Conservation (phyloP, 2,113 vertebrate species). For the Aphyosemion australe region DNA sequence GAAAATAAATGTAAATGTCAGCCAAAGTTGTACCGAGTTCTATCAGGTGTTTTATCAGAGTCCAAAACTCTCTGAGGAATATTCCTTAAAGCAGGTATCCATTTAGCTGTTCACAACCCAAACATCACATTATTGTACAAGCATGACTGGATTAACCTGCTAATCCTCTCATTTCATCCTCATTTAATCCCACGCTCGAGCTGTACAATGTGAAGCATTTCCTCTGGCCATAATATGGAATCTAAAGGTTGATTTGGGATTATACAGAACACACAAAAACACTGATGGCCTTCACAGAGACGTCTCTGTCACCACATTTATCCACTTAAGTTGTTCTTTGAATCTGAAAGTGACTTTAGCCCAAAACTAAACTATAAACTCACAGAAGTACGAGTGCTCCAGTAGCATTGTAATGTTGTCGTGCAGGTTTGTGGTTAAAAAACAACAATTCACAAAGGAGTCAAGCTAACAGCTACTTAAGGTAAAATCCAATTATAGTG, state of each 20-base stretch:
- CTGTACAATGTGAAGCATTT: constrained; percentile 3
- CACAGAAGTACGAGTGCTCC: too few species aligned
- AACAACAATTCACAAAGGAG: too few species aligned
- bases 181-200: neutral
- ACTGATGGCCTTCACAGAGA: too few species aligned
- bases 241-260: neutral
- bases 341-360: too few species aligned
- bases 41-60: constrained; percentile 26
- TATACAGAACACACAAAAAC: constrained; percentile 3
- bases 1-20: constrained; percentile 53
- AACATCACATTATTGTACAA: constrained; percentile 10
- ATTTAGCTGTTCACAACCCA: constrained; percentile 17
- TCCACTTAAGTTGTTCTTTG: too few species aligned
- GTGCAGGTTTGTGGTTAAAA: too few species aligned
- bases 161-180: constrained; percentile 3
- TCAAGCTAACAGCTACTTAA: too few species aligned
- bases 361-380: too few species aligned
- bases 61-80: constrained; percentile 12
- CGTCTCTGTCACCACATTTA: too few species aligned
- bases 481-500: too few species aligned
- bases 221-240: neutral
- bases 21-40: constrained; percentile 20
- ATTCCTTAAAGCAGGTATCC: constrained; percentile 11
- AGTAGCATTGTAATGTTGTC: too few species aligned
- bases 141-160: constrained; percentile 17